Evolutionary conservation across 1,140 invertebrate species (phyloP), one percentile per base, ranked within the genome.

Genomic region (Cyphomyrmex costatus): DNA sequence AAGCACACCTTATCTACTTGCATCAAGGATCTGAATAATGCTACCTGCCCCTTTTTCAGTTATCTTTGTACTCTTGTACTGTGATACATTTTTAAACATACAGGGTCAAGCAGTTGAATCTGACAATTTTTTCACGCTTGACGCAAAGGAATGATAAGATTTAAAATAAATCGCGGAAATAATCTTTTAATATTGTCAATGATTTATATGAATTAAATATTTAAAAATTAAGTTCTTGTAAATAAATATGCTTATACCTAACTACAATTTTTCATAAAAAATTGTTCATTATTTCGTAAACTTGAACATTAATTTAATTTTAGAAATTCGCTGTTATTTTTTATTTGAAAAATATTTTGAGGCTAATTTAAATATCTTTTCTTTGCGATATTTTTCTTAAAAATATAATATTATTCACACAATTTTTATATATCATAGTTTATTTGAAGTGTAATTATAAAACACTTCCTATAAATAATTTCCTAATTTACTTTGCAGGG

Each of bases 31-130:
- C 8, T 58, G 33, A 76, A 36, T 76, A 77, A 77, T 46, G 56
- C 16, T 77, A 27, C 33, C 56, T 77, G 56, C 16, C 53, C 56
- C 24, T 77, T 77, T 61, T 63, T 42, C 36, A 60, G 56, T 19
- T 61, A 24, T 77, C 53, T 77, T 46, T 10, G 46, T 61, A 46
- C 74, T 77, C 74, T 77, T 46, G 74, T 63, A 63, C 74, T 77
- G 74, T 77, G 74, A 77, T 77, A 77, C 16, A 46, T 77, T 77
- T 77, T 77, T 24, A 27, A 77, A 42, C 24, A 21, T 76, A 24
- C 71, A 58, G 33, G n/a, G 24, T 24, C 65, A 5, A 14, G 14
- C 2, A 66, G 65, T 68, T 27, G 36, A 0, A 68, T 49, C 2
- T 68, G 21, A 49, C 3, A 21, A 68, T 68, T 46, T 49, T 68